Conservation (phyloP, 2,113 vertebrate species). For the Spea multiplicata region DNA sequence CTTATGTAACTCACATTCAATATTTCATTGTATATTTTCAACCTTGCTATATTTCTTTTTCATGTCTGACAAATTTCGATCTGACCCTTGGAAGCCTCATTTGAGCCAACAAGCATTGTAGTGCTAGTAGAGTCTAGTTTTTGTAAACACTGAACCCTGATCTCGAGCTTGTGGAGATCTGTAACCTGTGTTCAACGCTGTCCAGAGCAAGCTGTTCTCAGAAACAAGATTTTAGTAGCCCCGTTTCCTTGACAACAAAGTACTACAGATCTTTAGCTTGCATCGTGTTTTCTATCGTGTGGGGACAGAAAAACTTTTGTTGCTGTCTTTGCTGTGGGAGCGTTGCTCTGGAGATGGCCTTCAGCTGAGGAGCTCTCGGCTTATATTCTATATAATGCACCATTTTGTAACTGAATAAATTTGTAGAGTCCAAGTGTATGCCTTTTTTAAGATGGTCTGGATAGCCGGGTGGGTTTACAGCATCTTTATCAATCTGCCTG, state of each 20-base stretch:
- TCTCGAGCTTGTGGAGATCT: neutral
- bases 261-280: slow-evolving; percentile 1
- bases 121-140: neutral
- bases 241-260: slow-evolving; percentile 22
- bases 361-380: neutral
- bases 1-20: too few relatives aligned
- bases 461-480: too few relatives aligned
- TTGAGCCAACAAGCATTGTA: neutral
- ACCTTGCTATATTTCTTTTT: neutral
- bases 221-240: slow-evolving; percentile 9
- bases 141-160: neutral
- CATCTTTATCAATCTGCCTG: too few relatives aligned
- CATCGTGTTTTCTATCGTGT: slow-evolving; percentile 6
- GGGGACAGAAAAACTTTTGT: slow-evolving; percentile 20
- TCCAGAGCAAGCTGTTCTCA: slow-evolving; percentile 2
- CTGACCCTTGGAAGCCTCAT: too few relatives aligned
- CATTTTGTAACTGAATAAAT: neutral
- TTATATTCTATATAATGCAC: slow-evolving; percentile 3
- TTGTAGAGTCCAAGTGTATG: neutral
- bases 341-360: slow-evolving; percentile 33
- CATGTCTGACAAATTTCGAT: neutral
- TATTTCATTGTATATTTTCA: neutral
- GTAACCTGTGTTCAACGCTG: neutral
- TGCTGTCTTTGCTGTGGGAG: slow-evolving; percentile 7
- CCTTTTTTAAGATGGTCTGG: too few relatives aligned